Conservation (phyloP, 1,140 invertebrate species). For the Elymnias hypermnestra region DNA sequence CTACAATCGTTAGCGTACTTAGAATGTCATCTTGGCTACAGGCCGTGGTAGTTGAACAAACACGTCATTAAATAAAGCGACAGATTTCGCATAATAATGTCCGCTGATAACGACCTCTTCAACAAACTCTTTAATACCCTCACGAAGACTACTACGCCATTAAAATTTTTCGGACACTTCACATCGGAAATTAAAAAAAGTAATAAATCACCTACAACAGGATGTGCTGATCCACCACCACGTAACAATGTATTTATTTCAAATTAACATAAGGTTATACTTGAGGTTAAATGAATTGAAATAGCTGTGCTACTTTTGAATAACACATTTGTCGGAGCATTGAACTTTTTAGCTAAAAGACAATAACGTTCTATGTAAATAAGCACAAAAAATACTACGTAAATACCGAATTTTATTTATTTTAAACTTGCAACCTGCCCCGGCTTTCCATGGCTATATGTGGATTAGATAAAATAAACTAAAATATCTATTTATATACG, state of each 20-base stretch:
- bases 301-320: constrained; percentile 29
- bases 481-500: too few species aligned
- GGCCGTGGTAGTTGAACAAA: constrained; percentile 3
- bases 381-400: neutral
- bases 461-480: too few species aligned
- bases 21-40: too few species aligned
- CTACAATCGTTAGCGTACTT: too few species aligned
- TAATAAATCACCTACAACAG: constrained; percentile 19
- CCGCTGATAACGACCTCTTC: constrained; percentile 18
- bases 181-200: constrained; percentile 24
- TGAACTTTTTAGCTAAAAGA: constrained; percentile 32
- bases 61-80: constrained; percentile 13
- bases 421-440: too few species aligned
- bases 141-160: constrained; percentile 9
- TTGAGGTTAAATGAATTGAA: constrained; percentile 22
- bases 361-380: constrained; percentile 31
- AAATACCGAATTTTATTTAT: constrained; percentile 16
- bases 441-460: too few species aligned
- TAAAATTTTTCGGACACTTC: constrained; percentile 20
- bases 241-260: constrained; percentile 8
- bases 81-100: constrained; percentile 25
- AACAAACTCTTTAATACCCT: constrained; percentile 5
- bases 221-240: constrained; percentile 16
- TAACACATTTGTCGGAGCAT: constrained; percentile 26
- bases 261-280: constrained; percentile 25